Evolutionary conservation across 2,113 vertebrate species (phyloP).

Genomic region (Lonchura striata): DNA sequence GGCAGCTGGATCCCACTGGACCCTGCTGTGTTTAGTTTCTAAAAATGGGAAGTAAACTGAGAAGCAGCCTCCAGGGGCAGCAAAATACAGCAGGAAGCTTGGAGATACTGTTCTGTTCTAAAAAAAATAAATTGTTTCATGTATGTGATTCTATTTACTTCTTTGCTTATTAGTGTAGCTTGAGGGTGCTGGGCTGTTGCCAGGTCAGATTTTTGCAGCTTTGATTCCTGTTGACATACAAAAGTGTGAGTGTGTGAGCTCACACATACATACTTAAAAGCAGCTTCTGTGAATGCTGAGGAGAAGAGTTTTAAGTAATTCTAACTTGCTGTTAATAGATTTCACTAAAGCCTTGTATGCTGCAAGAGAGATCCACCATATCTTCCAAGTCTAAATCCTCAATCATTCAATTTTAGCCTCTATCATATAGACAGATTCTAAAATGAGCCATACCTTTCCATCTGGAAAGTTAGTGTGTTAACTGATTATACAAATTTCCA

Average conservation of each 20-base stretch:
- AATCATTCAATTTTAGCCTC: neutral
- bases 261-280: neutral
- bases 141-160: conserved; percentile 29
- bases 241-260: neutral
- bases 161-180: conserved; percentile 39
- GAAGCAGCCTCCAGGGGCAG: conserved; percentile 55
- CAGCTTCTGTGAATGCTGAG: neutral
- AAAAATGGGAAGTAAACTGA: conserved; percentile 43
- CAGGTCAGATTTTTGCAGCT: neutral
- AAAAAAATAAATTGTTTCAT: conserved; percentile 36
- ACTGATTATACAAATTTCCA: neutral
- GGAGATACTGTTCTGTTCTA: conserved; percentile 2
- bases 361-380: fast-evolving
- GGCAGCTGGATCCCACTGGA: conserved; percentile 66
- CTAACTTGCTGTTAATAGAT: neutral
- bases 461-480: neutral
- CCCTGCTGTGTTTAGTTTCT: conserved; percentile 58
- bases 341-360: neutral
- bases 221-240: neutral
- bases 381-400: neutral
- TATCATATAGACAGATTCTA: neutral
- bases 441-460: neutral
- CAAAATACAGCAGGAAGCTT: conserved; percentile 60
- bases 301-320: neutral
- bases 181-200: neutral